Conservation (phyloP, 2,888 invertebrate species). For the Chelonus formosanus region DNA sequence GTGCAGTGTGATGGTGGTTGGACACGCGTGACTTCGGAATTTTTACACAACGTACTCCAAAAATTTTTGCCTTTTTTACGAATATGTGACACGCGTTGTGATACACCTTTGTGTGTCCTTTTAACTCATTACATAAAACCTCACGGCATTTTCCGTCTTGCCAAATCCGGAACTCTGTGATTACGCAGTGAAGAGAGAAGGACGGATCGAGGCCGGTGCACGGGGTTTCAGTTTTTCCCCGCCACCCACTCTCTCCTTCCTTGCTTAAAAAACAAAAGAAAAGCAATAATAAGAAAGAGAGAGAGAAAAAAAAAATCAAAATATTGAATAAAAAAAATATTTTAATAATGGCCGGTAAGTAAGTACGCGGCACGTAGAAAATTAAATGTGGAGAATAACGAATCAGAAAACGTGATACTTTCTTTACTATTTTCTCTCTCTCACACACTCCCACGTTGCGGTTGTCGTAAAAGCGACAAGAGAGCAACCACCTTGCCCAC, state of each 20-base stretch:
- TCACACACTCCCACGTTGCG: constrained; percentile 29
- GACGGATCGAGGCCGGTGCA: constrained; percentile 17
- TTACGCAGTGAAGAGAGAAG: constrained; percentile 15
- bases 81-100: constrained; percentile 32
- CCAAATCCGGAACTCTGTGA: background rate
- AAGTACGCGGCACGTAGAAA: background rate
- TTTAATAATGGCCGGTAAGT: constrained; percentile 36
- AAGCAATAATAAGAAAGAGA: constrained; percentile 11
- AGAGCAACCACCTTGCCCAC: constrained; percentile 26
- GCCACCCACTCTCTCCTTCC: constrained; percentile 15
- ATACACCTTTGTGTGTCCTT: constrained; percentile 31
- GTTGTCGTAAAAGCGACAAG: constrained; percentile 4
- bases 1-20: constrained; percentile 23
- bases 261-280: background rate
- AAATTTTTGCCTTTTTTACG: constrained; percentile 10
- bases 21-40: constrained; percentile 26
- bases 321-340: constrained; percentile 2
- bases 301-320: constrained; percentile 13
- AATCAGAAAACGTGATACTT: background rate
- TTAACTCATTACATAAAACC: constrained; percentile 19
- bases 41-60: background rate
- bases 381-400: constrained; percentile 2
- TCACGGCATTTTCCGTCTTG: constrained; percentile 3
- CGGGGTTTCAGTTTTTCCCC: constrained; percentile 12
- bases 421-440: constrained; percentile 17